These are phyloP conservation scores for Acropora yongei DNA, from an alignment of 64 coral and sea anemone species.

Conservation along the genomic window DNA sequence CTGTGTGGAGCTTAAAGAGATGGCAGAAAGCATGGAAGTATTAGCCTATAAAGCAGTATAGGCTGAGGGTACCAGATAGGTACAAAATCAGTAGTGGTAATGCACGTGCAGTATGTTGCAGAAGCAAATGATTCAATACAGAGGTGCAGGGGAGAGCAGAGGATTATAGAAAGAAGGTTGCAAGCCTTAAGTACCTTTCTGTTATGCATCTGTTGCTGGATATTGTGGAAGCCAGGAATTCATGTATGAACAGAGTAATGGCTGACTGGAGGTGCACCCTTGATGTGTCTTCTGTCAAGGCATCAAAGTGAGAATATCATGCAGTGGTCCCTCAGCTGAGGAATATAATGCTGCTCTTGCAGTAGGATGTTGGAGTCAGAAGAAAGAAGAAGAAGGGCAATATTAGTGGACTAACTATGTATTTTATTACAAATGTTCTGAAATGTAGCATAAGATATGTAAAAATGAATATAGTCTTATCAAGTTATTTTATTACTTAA, in stretches of 20 bases:
- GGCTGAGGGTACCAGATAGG: conserved; percentile 36
- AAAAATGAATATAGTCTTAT: too few species aligned
- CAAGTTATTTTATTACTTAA: too few species aligned
- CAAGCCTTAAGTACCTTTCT: conserved; percentile 58
- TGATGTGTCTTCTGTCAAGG: conserved; percentile 47
- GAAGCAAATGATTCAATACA: too few species aligned
- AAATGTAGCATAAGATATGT: too few species aligned
- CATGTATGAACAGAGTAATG: conserved; percentile 66
- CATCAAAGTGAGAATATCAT: background rate
- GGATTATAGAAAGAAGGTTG: conserved; percentile 51
- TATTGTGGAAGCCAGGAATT: conserved; percentile 64
- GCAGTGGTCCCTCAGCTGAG: too few species aligned
- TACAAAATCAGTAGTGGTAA: too few species aligned
- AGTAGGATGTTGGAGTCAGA: background rate
- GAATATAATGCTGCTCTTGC: too few species aligned
- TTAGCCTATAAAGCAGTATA: conserved; percentile 65
- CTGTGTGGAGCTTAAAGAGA: conserved; percentile 49
- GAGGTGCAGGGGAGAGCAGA: conserved; percentile 60
- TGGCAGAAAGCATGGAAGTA: conserved; percentile 57
- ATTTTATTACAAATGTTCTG: too few species aligned
- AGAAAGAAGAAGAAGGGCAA: background rate
- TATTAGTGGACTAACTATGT: background rate
- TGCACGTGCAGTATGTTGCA: too few species aligned
- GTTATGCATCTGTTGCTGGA: conserved; percentile 53
- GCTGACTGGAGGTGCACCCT: conserved; percentile 64